Conservation (phyloP, 2,888 invertebrate genomes). For the Sturmia bella region DNA sequence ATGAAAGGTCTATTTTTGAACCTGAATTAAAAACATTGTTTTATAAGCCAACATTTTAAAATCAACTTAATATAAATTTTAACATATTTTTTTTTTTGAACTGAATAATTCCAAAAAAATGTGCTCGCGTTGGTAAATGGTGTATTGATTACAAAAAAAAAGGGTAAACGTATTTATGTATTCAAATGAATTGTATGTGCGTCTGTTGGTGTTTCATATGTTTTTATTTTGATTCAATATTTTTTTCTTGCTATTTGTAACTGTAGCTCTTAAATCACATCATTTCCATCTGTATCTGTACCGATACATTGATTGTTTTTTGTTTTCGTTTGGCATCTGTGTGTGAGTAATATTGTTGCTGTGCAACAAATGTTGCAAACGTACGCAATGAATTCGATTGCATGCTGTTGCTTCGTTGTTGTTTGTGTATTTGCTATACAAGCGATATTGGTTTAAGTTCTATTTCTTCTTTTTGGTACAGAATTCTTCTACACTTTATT, state of each 20-base stretch:
- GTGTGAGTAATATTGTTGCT: conserved; percentile 18
- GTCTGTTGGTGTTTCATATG: conserved; percentile 35
- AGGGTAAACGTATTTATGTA: conserved; percentile 44
- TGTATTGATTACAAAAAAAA: conserved; percentile 51
- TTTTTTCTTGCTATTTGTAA: conserved; percentile 50
- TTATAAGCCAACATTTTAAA: too few species aligned
- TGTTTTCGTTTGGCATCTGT: background rate
- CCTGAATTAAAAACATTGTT: too few species aligned
- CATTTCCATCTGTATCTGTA: conserved; percentile 63
- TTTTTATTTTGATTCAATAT: conserved; percentile 11
- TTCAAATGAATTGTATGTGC: conserved; percentile 64
- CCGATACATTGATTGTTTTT: conserved; percentile 46
- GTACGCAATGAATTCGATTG: conserved; percentile 66
- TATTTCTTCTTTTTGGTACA: conserved; percentile 48
- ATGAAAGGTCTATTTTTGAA: too few species aligned
- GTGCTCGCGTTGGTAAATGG: conserved; percentile 14
- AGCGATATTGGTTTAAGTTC: conserved; percentile 76
- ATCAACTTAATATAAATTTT: too few species aligned
- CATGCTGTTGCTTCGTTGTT: conserved; percentile 23
- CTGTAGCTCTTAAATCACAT: conserved; percentile 73
- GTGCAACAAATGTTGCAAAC: conserved; percentile 38
- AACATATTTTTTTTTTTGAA: too few species aligned
- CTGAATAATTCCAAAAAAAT: too few species aligned
- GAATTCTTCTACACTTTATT: background rate
- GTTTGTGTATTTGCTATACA: conserved; percentile 70